Evolutionary conservation across 2,888 invertebrate genomes (phyloP).

Genomic region (Drosophila sordidula): DNA sequence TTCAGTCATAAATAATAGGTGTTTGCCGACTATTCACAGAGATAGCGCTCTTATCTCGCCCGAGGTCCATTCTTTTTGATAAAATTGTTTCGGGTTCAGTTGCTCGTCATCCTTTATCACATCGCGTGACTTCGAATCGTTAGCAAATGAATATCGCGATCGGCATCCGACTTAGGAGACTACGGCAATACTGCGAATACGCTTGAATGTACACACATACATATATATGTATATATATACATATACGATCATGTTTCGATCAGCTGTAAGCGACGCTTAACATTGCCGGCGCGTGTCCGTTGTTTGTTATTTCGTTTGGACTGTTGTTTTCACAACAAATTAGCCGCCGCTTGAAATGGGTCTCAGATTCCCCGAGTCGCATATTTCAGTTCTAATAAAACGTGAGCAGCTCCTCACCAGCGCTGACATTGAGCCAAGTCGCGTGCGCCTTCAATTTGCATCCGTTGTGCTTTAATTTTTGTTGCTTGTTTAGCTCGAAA

Average conservation of each 20-base stretch:
- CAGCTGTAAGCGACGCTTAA: not conserved
- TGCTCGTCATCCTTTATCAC: constrained; percentile 11
- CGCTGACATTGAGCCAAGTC: constrained; percentile 36
- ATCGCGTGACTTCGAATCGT: constrained; percentile 37
- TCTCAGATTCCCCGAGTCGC: constrained; percentile 1
- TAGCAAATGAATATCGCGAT: constrained; percentile 14
- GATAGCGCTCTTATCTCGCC: too few relatives aligned
- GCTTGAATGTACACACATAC: not conserved
- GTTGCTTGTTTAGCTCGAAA: not conserved
- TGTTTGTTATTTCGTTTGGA: constrained; percentile 19
- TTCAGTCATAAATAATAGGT: too few relatives aligned
- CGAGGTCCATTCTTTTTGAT: too few relatives aligned
- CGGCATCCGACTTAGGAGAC: constrained; percentile 4
- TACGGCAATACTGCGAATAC: not conserved
- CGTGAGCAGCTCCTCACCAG: constrained; percentile 26
- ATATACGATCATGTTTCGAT: not conserved
- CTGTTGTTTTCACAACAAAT: constrained; percentile 42
- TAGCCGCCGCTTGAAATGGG: constrained; percentile 9
- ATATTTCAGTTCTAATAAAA: constrained; percentile 6
- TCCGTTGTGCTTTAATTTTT: not conserved
- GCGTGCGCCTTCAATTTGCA: constrained; percentile 42
- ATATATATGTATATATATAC: not conserved
- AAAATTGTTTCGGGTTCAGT: too few relatives aligned
- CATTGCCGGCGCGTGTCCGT: constrained; percentile 21
- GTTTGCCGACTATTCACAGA: too few relatives aligned